Evolutionary conservation across 2,888 invertebrate species (phyloP).

Genomic region (Steinernema hermaphroditum): DNA sequence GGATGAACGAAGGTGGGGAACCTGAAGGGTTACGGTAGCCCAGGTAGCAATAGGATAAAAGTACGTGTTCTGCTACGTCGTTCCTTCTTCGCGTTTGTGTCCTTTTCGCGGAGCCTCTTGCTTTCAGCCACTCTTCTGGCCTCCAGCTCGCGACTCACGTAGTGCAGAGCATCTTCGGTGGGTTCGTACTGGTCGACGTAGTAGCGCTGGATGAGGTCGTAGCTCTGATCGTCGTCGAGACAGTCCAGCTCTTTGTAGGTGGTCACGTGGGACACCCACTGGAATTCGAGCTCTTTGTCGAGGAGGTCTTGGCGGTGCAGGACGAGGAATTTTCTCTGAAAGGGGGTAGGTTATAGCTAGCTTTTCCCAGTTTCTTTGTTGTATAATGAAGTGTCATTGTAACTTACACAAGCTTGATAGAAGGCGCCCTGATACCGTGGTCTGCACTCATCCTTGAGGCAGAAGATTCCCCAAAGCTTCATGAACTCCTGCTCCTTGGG

Average conservation of each 20-base stretch:
- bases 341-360: background rate
- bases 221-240: conserved; percentile 4
- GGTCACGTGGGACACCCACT: conserved; percentile 12
- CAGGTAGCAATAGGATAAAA: no score
- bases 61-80: background rate
- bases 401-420: conserved; percentile 20
- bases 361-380: no score
- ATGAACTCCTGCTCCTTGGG: conserved; percentile 13
- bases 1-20: background rate
- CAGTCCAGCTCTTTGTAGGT: background rate
- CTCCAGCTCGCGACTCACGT: background rate
- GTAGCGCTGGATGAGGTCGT: conserved; percentile 23
- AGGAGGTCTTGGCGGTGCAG: background rate
- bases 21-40: background rate
- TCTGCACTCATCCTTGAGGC: conserved; percentile 7
- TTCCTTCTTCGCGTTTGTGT: conserved; percentile 3
- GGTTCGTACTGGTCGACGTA: conserved; percentile 7
- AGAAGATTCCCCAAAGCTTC: conserved; percentile 4
- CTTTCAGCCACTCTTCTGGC: background rate
- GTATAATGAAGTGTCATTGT: background rate
- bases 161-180: background rate
- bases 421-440: background rate
- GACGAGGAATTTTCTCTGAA: background rate
- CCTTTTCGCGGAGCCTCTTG: background rate
- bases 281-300: conserved; percentile 1